Evolutionary conservation across 2,797 vertebrate species (phyloP).

Genomic region (Oceanodroma leucorhoa): DNA sequence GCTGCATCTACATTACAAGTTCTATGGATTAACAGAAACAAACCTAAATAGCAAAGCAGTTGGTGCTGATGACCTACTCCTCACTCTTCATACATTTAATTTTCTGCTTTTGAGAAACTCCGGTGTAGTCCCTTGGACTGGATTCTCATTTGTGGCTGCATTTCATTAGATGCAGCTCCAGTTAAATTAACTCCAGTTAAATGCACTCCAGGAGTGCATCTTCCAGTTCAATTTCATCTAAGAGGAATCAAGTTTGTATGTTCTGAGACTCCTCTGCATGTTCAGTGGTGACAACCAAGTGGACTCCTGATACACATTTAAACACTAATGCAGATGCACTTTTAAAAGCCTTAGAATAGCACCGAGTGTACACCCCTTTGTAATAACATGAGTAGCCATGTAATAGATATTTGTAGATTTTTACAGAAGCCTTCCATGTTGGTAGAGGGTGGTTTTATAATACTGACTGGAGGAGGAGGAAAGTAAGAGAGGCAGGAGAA

Average conservation of each 20-base stretch:
- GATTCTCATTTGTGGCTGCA: not conserved
- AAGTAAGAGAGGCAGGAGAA: not conserved
- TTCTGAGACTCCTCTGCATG: not conserved
- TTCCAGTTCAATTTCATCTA: not conserved
- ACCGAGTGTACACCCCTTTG: not conserved
- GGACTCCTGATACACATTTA: not conserved
- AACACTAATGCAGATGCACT: not conserved
- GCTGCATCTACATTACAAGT: not conserved
- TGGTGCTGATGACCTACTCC: not conserved
- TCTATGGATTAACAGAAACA: not conserved
- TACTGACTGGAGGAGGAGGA: not conserved
- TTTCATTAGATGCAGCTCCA: not conserved
- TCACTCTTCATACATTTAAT: not conserved
- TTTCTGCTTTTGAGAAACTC: not conserved
- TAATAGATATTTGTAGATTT: not conserved
- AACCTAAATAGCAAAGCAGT: not conserved
- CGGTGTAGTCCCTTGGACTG: not conserved
- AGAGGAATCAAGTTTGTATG: not conserved
- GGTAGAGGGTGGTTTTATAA: not conserved
- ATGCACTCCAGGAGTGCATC: not conserved
- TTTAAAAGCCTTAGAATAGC: not conserved
- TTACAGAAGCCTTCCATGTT: not conserved
- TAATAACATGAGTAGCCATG: not conserved
- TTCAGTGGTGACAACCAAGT: not conserved
- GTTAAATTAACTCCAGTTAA: too few relatives aligned